Evolutionary conservation across 2,888 invertebrate genomes (phyloP), one percentile per base, ranked within the genome.

Genomic region (Epinotia brunnichana): DNA sequence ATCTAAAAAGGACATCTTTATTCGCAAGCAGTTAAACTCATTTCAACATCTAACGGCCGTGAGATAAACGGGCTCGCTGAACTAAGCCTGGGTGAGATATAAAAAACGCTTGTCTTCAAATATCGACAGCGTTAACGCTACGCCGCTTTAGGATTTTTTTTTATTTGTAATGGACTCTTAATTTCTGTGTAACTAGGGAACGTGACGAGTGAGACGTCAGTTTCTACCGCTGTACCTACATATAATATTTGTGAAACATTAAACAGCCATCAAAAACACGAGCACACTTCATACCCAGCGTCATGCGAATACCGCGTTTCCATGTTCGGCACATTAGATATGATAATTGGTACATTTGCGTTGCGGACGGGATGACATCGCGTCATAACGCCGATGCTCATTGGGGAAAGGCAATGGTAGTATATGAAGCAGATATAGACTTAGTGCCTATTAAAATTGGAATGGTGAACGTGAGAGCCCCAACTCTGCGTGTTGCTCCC

Each of bases 341-440:
- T 90, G 91, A 91, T 90, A 91, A 91, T 90, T 91, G 90, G 89
- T 85, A 90, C 90, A 90, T 91, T 91, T 89, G 89, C 89, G 88
- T 89, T 86, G 88, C 85, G 87, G 86, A 86, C 86, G 85, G 83
- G 83, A 87, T 85, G 87, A 85, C 86, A 87, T 85, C 80, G 85
- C 77, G 80, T 85, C 83, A 84, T 87, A 86, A 85, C 85, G 86
- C 54, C 39, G 4, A 17, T 39, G 10, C 21, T 56, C 39, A 56
- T 54, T 24, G 54, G 41, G 41, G 56, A 84, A 70, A 69, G 41
- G 68, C 63, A 64, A 35, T 41, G 29, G 41, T 54, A 53, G 41
- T 57, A 39, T 64, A 51, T 24, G 56, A 70, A 61, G 15, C 35
- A 24, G 41, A 66, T 56, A 66, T 39, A 54, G 39, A 24, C 39